Evolutionary conservation across 2,113 vertebrate species (phyloP).

Genomic region (Pitta sordida): DNA sequence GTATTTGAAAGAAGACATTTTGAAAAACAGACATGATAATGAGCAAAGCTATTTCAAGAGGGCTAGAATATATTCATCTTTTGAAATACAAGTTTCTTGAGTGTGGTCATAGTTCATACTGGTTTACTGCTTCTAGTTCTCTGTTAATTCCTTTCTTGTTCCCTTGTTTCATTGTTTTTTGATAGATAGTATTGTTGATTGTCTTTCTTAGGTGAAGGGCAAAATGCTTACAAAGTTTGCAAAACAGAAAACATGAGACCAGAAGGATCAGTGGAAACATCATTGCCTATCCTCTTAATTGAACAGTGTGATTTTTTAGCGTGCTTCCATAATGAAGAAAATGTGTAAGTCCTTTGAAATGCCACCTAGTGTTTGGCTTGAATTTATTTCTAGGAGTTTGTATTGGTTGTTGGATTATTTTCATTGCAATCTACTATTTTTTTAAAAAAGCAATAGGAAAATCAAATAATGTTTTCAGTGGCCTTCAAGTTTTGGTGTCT

Average conservation of each 20-base stretch:
- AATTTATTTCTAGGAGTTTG: not conserved
- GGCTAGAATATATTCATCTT: not conserved
- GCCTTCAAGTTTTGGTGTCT: not conserved
- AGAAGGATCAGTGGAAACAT: conserved; percentile 60
- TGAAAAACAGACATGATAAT: not conserved
- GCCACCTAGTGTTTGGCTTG: not conserved
- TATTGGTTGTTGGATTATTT: not conserved
- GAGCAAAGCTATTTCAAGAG: not conserved
- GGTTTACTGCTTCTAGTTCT: not conserved
- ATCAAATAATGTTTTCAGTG: not conserved
- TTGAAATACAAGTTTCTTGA: not conserved
- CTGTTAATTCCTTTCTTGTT: not conserved
- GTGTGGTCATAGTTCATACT: not conserved
- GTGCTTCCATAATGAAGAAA: not conserved
- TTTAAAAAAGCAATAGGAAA: not conserved
- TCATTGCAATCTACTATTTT: not conserved
- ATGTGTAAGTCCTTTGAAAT: conserved; percentile 59
- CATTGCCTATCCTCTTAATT: conserved; percentile 77
- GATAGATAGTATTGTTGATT: not conserved
- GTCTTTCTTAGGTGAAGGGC: conserved; percentile 1
- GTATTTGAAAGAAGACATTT: not conserved
- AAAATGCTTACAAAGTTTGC: not conserved
- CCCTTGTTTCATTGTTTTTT: not conserved
- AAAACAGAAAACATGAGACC: not conserved
- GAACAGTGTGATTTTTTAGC: conserved; percentile 41